These are phyloP conservation scores for Capitulum mitella DNA, from an alignment of 2,888 invertebrate genomes.

Conservation along the genomic window DNA sequence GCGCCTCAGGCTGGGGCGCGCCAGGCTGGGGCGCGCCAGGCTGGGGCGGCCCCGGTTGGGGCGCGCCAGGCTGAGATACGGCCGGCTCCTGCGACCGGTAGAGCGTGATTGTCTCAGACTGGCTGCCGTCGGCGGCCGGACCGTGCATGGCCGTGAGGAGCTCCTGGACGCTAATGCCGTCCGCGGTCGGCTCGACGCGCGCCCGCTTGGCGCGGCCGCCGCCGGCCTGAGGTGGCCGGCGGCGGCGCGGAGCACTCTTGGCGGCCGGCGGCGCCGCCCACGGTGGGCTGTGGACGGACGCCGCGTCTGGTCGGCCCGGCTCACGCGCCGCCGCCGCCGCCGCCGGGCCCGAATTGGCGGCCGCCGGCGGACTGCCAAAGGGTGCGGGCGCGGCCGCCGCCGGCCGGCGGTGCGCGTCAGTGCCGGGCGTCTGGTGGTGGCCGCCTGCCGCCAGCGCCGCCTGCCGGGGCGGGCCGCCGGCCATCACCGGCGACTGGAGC, in stretches of 20 bases:
- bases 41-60: no score
- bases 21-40: background rate
- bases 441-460: background rate
- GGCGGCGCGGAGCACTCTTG: background rate
- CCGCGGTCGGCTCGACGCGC: background rate
- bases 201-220: background rate
- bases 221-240: background rate
- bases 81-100: constrained; percentile 5
- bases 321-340: no score
- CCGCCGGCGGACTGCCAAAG: background rate
- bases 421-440: background rate
- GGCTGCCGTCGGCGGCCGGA: background rate
- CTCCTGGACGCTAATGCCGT: background rate
- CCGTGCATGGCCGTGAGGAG: background rate
- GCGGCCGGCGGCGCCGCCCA: background rate
- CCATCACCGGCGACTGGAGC: background rate
- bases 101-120: constrained; percentile 2
- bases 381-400: background rate
- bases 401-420: background rate
- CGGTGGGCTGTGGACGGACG: no score
- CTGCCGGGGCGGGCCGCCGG: background rate
- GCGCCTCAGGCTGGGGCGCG: background rate
- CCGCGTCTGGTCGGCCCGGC: background rate
- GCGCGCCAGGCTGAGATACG: no score
- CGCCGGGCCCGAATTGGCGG: background rate